Base-by-base conservation (phyloP, 2,888 invertebrate species). In the Sinelater perroti region DNA sequence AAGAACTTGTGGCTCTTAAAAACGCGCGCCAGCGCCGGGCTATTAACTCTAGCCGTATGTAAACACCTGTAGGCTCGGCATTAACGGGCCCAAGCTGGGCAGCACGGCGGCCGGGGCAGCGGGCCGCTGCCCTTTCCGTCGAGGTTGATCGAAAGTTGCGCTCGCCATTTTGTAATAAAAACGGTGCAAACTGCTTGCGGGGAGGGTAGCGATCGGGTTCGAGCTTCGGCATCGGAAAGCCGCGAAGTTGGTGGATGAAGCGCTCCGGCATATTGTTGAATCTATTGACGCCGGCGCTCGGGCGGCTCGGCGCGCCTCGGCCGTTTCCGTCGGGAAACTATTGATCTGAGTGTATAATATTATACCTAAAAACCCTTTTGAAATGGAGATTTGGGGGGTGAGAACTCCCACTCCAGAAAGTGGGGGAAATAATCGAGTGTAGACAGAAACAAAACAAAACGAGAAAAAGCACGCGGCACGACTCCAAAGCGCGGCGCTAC, bases 291-390 rank as follows among this genome's bases (percentile, higher is more conserved):
- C 68, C 68, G 35, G 54, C 28, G 57, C 61, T 69, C 70, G 70
- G 55, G 62, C 21, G 42, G 40, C 51, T 51, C 68, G 68, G 49
- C 53, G 13, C 16, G 36, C 24, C 52, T 66, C 69, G 68, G 56
- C 56, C 51, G 60, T 51, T 61, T 70, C 67, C 69, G 67, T 38
- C 44, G 50, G 51, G 62, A 63, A 66, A 68, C 67, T 71, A 72
- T 72, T 71, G 72, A 72, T 72, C 71, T 64, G 53, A 56, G 68
- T 71, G 71, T 73, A 72, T 71, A 72, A 72, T 72, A 74, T 73
- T 73, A 75, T 74, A 72, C 70, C 69, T 69, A 72, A 72, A 73
- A 75, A 73, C 72, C 72, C 72, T 72, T 76, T 75, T 73, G 72
- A 75, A 76, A 75, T 73, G 74, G 70, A 75, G 75, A 76, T 75